These are phyloP conservation scores for Linnaemya tessellans DNA, from an alignment of 2,888 invertebrate species.

Conservation along the genomic window DNA sequence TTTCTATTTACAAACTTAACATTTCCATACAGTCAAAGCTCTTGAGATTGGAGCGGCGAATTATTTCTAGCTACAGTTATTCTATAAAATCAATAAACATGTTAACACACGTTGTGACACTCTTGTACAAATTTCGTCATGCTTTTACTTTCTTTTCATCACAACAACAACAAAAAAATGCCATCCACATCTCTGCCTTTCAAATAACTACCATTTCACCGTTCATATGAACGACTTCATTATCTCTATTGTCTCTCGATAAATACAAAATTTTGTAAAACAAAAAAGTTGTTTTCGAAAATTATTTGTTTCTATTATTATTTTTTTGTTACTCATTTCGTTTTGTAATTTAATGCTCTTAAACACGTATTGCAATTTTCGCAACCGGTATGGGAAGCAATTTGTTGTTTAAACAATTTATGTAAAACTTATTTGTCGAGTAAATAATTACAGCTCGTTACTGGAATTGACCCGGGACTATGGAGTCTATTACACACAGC, in stretches of 20 bases:
- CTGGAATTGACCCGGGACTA: constrained; percentile 23
- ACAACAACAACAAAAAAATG: too few species aligned
- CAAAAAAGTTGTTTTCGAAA: not conserved
- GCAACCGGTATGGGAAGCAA: constrained; percentile 6
- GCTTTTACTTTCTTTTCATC: not conserved
- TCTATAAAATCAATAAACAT: not conserved
- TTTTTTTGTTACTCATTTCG: not conserved
- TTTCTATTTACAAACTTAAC: not conserved
- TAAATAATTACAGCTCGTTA: constrained; percentile 21
- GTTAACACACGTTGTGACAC: not conserved
- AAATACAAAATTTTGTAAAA: not conserved
- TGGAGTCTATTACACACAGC: not conserved
- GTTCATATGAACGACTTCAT: not conserved
- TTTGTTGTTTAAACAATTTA: constrained; percentile 30
- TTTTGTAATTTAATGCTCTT: constrained; percentile 10
- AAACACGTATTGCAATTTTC: constrained; percentile 7
- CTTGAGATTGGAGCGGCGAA: not conserved
- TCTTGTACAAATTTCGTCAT: too few species aligned
- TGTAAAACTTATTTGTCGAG: constrained; percentile 18
- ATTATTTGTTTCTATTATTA: not conserved
- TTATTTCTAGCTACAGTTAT: too few species aligned
- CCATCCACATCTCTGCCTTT: not conserved
- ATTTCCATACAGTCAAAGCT: not conserved
- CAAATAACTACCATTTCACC: constrained; percentile 1
- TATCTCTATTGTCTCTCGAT: not conserved